These are phyloP conservation scores for Megalops cyprinoides DNA, from an alignment of 2,797 vertebrate genomes.

Conservation along the genomic window DNA sequence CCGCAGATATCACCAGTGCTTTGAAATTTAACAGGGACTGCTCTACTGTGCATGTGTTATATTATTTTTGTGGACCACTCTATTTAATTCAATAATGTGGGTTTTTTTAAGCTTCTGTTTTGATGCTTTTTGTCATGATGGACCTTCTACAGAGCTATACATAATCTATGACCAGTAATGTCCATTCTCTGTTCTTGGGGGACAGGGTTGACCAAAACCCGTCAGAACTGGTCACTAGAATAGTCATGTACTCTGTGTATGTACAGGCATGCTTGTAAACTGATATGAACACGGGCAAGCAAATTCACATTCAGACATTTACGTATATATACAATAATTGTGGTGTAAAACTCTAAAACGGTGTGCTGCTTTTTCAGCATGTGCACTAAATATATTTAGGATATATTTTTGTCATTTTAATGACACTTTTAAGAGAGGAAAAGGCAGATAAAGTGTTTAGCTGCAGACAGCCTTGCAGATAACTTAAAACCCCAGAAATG, in stretches of 20 bases:
- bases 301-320: background rate
- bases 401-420: background rate
- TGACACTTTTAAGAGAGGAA: constrained; percentile 18
- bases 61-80: too few species aligned
- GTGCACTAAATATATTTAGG: background rate
- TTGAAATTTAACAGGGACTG: too few species aligned
- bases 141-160: background rate
- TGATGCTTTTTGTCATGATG: background rate
- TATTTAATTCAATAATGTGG: too few species aligned
- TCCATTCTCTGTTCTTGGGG: background rate
- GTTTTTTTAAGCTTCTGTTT: background rate
- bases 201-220: background rate
- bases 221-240: background rate
- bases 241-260: background rate
- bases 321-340: too few species aligned
- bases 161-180: background rate
- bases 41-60: too few species aligned
- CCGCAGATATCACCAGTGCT: too few species aligned
- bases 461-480: background rate
- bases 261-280: background rate
- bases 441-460: background rate
- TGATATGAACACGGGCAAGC: background rate
- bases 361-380: background rate
- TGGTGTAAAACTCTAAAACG: background rate
- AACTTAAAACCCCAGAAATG: constrained; percentile 35